These are phyloP conservation scores for Oryzias dopingdopingensis DNA, from an alignment of 2,797 vertebrate species.

Conservation along the genomic window DNA sequence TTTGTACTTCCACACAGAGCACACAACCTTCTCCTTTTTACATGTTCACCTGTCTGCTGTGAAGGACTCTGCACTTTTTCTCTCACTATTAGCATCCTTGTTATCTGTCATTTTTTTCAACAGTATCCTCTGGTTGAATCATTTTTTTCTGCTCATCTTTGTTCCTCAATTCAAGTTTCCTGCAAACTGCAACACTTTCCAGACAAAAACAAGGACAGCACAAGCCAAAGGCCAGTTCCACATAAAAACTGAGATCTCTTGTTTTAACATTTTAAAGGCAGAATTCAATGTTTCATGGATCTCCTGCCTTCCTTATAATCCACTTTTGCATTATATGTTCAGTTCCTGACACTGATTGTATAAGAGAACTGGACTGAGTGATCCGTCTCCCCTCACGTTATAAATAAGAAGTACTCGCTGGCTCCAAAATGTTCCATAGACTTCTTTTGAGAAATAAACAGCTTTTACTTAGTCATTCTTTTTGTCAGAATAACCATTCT, in stretches of 20 bases:
- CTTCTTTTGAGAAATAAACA: too few relatives aligned
- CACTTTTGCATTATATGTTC: too few relatives aligned
- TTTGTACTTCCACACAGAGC: conserved; percentile 33
- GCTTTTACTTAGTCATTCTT: too few relatives aligned
- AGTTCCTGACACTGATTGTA: too few relatives aligned
- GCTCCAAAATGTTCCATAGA: too few relatives aligned
- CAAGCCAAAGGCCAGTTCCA: conserved; percentile 10
- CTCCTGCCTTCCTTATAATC: too few relatives aligned
- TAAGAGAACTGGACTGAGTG: too few relatives aligned
- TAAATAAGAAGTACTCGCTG: too few relatives aligned
- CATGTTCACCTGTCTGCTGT: conserved; percentile 41
- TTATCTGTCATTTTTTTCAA: conserved; percentile 12
- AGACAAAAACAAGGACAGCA: conserved; percentile 20
- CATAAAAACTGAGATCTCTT: neutral
- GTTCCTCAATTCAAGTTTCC: conserved; percentile 25
- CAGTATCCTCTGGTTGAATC: neutral
- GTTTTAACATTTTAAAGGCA: neutral
- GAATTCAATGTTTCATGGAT: neutral
- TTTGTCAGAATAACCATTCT: too few relatives aligned
- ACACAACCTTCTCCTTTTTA: conserved; percentile 26
- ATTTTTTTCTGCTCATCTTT: conserved; percentile 14
- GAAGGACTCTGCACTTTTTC: conserved; percentile 18
- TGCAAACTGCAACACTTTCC: conserved; percentile 13
- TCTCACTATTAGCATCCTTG: conserved; percentile 10
- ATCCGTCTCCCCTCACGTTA: too few relatives aligned